Evolutionary conservation across 2,797 vertebrate genomes (phyloP), one percentile per base, ranked within the genome.

Genomic region (Decapterus maruadsi): DNA sequence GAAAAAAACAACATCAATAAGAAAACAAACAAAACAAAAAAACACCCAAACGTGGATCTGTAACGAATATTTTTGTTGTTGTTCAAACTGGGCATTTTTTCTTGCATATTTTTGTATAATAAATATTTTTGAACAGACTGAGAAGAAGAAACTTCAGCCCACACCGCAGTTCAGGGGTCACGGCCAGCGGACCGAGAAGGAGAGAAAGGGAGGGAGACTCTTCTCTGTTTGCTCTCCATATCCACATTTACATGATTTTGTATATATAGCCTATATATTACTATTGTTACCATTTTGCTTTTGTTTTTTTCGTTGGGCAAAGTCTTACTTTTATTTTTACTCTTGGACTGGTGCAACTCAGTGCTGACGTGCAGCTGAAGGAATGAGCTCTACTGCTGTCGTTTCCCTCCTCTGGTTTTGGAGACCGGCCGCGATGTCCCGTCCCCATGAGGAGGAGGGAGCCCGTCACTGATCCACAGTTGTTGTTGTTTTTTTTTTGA

Each of bases 141-240:
- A 85, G 60, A 62, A 72, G 81, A 79, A 79, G 67, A 84, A 84
- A 84, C 77, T 87, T 80, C 60, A 80, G 31, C 56, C 75, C 65
- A 72, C 72, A 63, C 86, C 82, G 68, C 80, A 90, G 90, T 92
- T 92, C 86, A 93, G 85, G 79, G 91, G 84, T 93, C 92, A 92
- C 90, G 78, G 81, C 57, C 92, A 89, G 69, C 77, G 85, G 83
- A 93, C 85, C 88, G 84, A 90, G 81, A 80, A 84, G 84, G 67
- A 80, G 72, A 83, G 54, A 67, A 67, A 84, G 62, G 45, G 58
- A 73, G 60, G 53, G 31, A 75, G 60, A 50, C 56, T 59, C 76
- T 62, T 82, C 63, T 72, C 72, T 69, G 16, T 68, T 61, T 58
- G 12, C 36, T 60, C 56, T 65, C 22, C 46, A 26, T 55, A 29